Conservation (phyloP, 2,888 invertebrate species). For the Drepana falcataria region DNA sequence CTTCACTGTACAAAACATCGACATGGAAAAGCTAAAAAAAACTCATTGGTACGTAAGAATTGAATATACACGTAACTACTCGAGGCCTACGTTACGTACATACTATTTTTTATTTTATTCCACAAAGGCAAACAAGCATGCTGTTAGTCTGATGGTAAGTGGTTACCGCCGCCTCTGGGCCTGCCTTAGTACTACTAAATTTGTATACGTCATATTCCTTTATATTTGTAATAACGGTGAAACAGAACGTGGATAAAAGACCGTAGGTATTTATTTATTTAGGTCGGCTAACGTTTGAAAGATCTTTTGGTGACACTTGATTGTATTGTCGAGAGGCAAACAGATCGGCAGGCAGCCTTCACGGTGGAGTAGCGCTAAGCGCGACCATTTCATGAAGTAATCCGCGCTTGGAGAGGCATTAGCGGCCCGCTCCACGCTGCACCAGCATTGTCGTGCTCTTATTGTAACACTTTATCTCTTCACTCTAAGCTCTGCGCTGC, state of each 20-base stretch:
- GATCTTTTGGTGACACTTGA: slow-evolving; percentile 42
- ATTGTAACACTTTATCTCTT: slow-evolving; percentile 33
- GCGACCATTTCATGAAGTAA: slow-evolving; percentile 64
- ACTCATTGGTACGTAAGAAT: no score
- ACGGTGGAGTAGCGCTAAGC: slow-evolving; percentile 57
- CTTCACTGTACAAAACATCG: no score
- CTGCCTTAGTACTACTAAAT: no score
- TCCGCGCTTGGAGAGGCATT: slow-evolving; percentile 62
- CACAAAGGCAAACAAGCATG: no score
- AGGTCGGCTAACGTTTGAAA: slow-evolving; percentile 9
- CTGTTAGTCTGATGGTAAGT: no score
- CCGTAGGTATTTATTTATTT: slow-evolving; percentile 5
- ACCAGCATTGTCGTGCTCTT: slow-evolving; percentile 47
- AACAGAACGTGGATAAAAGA: slow-evolving; percentile 14
- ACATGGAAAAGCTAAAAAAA: no score
- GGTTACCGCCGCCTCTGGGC: no score
- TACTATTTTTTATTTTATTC: no score
- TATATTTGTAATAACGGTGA: background rate
- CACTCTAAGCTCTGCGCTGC: slow-evolving; percentile 3
- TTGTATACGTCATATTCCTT: background rate
- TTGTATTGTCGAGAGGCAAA: slow-evolving; percentile 49
- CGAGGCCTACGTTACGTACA: no score
- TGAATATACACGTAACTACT: no score
- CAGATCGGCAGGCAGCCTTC: slow-evolving; percentile 60
- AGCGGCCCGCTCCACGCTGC: slow-evolving; percentile 33